These are phyloP conservation scores for Oophaga sylvatica DNA, from an alignment of 2,797 vertebrate genomes.

Conservation along the genomic window DNA sequence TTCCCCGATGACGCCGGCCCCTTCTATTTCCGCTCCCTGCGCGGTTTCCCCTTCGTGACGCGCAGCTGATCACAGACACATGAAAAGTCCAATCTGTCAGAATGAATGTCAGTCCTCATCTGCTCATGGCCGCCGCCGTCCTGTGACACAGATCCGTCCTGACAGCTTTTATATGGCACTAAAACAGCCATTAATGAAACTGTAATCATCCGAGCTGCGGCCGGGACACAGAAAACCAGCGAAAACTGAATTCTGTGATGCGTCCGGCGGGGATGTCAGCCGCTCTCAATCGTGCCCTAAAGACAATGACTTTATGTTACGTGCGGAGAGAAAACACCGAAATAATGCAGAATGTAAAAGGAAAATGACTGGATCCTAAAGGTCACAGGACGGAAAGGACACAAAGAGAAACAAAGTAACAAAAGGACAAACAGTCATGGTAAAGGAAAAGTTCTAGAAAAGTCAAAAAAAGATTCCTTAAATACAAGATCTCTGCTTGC, in stretches of 20 bases:
- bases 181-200: constrained; percentile 48
- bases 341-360: too few relatives aligned
- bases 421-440: too few relatives aligned
- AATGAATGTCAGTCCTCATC: constrained; percentile 20
- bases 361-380: too few relatives aligned
- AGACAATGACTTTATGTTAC: not conserved
- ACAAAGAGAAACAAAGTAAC: too few relatives aligned
- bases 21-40: not conserved
- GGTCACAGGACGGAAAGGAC: too few relatives aligned
- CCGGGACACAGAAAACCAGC: not conserved
- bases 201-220: not conserved
- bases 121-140: not conserved
- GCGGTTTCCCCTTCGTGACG: not conserved
- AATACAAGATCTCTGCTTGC: not conserved
- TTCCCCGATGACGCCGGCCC: not conserved
- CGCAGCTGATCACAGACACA: not conserved
- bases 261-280: not conserved
- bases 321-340: too few relatives aligned
- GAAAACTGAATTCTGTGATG: not conserved
- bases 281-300: not conserved
- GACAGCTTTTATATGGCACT: constrained; percentile 51
- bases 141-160: constrained; percentile 36
- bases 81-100: constrained; percentile 31
- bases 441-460: too few relatives aligned
- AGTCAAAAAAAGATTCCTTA: too few relatives aligned